Evolutionary conservation across 2,113 vertebrate species (phyloP).

Genomic region (Hippoglossus stenolepis): DNA sequence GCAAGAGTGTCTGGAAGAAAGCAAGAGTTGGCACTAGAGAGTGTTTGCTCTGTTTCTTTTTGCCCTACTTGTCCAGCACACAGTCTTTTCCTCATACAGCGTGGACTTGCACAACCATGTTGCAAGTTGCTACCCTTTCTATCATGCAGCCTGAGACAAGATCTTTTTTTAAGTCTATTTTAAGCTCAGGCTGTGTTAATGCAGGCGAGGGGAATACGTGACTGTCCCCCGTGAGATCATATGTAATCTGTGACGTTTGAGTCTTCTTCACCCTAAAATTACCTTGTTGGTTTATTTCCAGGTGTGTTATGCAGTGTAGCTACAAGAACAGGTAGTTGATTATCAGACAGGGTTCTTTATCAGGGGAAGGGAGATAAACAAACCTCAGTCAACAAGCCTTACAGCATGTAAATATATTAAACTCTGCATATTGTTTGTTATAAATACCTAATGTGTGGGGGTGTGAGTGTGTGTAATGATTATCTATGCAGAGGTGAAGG

Average conservation of each 20-base stretch:
- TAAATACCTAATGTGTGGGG: not conserved
- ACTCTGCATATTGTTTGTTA: not conserved
- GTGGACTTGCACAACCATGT: conserved; percentile 56
- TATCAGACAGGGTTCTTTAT: no score
- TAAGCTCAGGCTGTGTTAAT: conserved; percentile 27
- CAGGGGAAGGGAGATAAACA: not conserved
- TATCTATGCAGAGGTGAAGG: conserved; percentile 31
- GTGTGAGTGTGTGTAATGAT: conserved; percentile 13
- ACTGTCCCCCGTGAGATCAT: conserved; percentile 1
- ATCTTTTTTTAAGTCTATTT: conserved; percentile 49
- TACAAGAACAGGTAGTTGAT: not conserved
- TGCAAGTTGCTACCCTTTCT: conserved; percentile 39
- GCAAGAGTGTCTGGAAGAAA: conserved; percentile 71
- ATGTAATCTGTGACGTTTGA: not conserved
- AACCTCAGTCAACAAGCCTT: not conserved
- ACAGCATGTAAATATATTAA: not conserved
- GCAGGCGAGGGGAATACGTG: not conserved
- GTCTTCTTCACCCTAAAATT: no score
- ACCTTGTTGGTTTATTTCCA: no score
- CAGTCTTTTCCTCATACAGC: conserved; percentile 60
- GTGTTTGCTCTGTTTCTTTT: conserved; percentile 71
- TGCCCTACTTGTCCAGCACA: conserved; percentile 71
- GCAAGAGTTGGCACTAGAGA: conserved; percentile 55
- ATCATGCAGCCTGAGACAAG: conserved; percentile 54
- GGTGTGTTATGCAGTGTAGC: not conserved